These are phyloP conservation scores for Belonocnema kinseyi DNA, from an alignment of 1,140 invertebrate genomes.

Conservation along the genomic window DNA sequence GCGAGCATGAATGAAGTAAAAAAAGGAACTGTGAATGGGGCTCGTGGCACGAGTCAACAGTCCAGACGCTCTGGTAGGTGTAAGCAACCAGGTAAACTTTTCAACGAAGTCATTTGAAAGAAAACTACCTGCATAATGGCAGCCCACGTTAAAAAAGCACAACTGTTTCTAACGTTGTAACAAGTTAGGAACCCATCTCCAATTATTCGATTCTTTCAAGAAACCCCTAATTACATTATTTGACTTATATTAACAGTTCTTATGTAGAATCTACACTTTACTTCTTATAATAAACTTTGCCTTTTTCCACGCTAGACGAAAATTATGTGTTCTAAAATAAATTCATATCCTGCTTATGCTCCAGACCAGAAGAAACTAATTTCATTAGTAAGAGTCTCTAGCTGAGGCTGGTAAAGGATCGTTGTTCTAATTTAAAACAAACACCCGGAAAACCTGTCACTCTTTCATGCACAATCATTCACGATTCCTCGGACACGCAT, in stretches of 20 bases:
- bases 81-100: conserved; percentile 57
- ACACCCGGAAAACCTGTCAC: background rate
- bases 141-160: conserved; percentile 41
- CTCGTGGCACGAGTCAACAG: conserved; percentile 59
- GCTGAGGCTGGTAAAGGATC: background rate
- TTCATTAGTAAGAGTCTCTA: background rate
- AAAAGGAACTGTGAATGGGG: conserved; percentile 58
- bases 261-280: background rate
- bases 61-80: conserved; percentile 45
- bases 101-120: conserved; percentile 63
- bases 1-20: conserved; percentile 59
- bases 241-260: background rate
- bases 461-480: conserved; percentile 22
- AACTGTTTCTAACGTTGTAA: background rate
- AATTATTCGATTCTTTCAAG: conserved; percentile 12
- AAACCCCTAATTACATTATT: background rate
- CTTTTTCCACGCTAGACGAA: too few relatives aligned
- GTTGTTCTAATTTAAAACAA: background rate
- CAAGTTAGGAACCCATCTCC: conserved; percentile 2
- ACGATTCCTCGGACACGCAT: background rate
- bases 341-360: background rate
- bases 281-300: background rate
- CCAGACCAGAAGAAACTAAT: background rate
- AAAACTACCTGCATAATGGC: conserved; percentile 63
- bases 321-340: background rate